phyloP scores from a whole-genome alignment of 2,888 invertebrate species.

The Dolichopus griseipennis region DNA sequence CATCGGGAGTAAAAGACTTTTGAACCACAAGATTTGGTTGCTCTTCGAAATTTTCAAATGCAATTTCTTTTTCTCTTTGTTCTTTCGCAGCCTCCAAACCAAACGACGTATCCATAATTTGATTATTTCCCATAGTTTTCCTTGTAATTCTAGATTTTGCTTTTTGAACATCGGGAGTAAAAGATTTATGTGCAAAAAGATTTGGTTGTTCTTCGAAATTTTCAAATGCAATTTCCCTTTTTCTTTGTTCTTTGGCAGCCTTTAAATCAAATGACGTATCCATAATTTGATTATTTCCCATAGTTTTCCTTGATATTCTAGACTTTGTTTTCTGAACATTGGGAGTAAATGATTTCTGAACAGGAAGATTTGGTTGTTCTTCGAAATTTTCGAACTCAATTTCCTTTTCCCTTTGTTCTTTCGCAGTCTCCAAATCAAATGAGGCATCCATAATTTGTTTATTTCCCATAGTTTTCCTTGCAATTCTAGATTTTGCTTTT shows the following conservation, averaged over 20 bases:
- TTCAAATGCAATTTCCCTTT: slow-evolving; percentile 15
- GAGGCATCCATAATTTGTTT: neutral
- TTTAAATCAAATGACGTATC: slow-evolving; percentile 7
- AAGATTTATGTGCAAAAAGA: neutral
- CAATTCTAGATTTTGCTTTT: neutral
- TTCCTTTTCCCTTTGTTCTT: slow-evolving; percentile 14
- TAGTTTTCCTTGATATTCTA: slow-evolving; percentile 17
- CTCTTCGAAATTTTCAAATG: slow-evolving; percentile 18
- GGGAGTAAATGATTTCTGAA: slow-evolving; percentile 11
- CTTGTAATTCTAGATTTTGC: neutral
- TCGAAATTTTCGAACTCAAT: slow-evolving; percentile 17
- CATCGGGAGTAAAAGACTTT: slow-evolving; percentile 14
- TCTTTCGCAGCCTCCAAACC: slow-evolving; percentile 16
- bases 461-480: slow-evolving; percentile 15
- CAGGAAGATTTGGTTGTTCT: slow-evolving; percentile 11
- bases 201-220: slow-evolving; percentile 16
- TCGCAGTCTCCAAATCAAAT: slow-evolving; percentile 14
- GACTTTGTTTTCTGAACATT: slow-evolving; percentile 16
- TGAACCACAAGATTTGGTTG: slow-evolving; percentile 11
- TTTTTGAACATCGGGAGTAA: slow-evolving; percentile 7
- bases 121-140: slow-evolving; percentile 15
- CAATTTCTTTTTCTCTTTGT: slow-evolving; percentile 13
- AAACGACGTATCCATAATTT: neutral
- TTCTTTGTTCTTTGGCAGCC: slow-evolving; percentile 15
- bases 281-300: slow-evolving; percentile 12